A percentile compares a stretch with the other conserved stretches of the same genome.
Evolutionary conservation across 2,888 invertebrate genomes (phyloP).

Genomic region (Tetragonisca angustula): DNA sequence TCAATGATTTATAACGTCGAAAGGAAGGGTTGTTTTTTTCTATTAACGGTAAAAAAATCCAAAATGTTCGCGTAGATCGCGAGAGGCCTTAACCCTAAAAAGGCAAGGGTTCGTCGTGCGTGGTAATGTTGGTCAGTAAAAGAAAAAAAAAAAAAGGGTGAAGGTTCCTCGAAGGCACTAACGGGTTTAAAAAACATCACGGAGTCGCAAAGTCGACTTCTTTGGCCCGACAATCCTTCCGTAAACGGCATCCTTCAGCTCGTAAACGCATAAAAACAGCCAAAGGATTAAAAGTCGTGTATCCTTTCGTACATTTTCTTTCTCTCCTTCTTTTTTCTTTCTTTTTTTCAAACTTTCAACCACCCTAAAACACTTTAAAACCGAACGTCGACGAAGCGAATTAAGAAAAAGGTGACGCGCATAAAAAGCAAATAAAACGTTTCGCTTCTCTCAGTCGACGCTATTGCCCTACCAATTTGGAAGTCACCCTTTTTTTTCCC

Average conservation of each 20-base stretch:
- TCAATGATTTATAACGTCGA: slow-evolving; percentile 37
- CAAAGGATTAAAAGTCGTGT: slow-evolving; percentile 47
- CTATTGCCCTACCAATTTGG: slow-evolving; percentile 26
- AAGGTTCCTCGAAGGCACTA: slow-evolving; percentile 44
- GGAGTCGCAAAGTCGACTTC: slow-evolving; percentile 58
- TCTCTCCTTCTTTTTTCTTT: slow-evolving; percentile 6
- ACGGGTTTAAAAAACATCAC: slow-evolving; percentile 71
- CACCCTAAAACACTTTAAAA: not conserved
- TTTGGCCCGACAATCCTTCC: slow-evolving; percentile 41
- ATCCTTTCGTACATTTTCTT: slow-evolving; percentile 2
- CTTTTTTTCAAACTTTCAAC: not conserved
- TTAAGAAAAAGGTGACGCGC: slow-evolving; percentile 21
- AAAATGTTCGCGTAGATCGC: not conserved
- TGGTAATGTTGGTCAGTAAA: slow-evolving; percentile 38
- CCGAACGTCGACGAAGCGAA: slow-evolving; percentile 1
- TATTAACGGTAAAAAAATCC: slow-evolving; percentile 30
- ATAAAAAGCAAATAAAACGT: slow-evolving; percentile 58
- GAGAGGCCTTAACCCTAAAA: slow-evolving; percentile 52
- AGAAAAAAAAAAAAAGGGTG: slow-evolving; percentile 41
- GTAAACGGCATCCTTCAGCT: slow-evolving; percentile 34
- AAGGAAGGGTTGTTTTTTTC: slow-evolving; percentile 25
- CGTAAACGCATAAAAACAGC: slow-evolving; percentile 57
- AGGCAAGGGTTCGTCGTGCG: slow-evolving; percentile 38
- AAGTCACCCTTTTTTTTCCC: slow-evolving; percentile 41
- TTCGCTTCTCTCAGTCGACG: slow-evolving; percentile 32